Evolutionary conservation across 2,888 invertebrate genomes (phyloP), one percentile per base, ranked within the genome.

Genomic region (Augiades crinisus): DNA sequence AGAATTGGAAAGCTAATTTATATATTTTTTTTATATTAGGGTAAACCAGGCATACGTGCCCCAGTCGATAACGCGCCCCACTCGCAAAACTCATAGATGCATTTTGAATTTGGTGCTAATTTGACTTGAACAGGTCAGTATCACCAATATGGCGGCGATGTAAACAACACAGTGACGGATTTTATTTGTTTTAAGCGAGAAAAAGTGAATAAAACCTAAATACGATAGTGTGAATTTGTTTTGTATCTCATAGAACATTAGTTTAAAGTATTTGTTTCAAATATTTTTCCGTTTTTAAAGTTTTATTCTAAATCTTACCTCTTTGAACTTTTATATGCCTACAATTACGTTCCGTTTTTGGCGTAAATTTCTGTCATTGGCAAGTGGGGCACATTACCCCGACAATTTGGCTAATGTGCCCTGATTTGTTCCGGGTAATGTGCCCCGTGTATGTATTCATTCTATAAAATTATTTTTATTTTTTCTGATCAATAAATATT

Each of bases 11-110:
- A n/a, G n/a, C n/a, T n/a, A n/a, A n/a, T n/a, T n/a, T n/a, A n/a
- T n/a, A n/a, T n/a, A n/a, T n/a, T n/a, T n/a, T n/a, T n/a, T n/a
- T n/a, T n/a, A n/a, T n/a, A n/a, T n/a, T n/a, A n/a, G n/a, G 34
- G 16, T 34, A 34, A 16, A 34, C 16, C 34, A 34, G 34, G 34
- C 34, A 34, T 14, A 34, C 16, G 34, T 34, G 34, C 34, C 16
- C 16, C 34, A 34, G 16, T 34, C 34, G 34, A 34, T 34, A 34
- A 34, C 16, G 34, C 8, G 34, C 34, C 34, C 34, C 34, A 14
- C 34, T 34, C 14, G 34, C 4, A 34, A 16, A 34, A 34, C 14
- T 34, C 2, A 16, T 16, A 8, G 16, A 16, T 16, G 16, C 6
- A 34, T 34, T 34, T 16, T 16, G 16, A 34, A 34, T 34, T 34